These are phyloP conservation scores for Drosophila sucinea DNA, from an alignment of 1,140 invertebrate genomes.

Conservation along the genomic window DNA sequence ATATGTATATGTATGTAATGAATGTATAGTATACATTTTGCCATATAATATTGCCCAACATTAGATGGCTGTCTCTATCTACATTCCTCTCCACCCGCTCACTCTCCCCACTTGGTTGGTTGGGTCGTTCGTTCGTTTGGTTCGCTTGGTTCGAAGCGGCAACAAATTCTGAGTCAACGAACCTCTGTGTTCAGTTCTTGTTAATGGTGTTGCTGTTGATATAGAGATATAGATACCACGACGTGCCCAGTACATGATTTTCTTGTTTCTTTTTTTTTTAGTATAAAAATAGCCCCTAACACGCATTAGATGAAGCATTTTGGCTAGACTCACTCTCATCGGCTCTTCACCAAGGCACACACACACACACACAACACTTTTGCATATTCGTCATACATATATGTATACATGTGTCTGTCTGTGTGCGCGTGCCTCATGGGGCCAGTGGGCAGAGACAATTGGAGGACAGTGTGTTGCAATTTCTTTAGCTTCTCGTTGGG, in stretches of 20 bases:
- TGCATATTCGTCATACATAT: slow-evolving; percentile 21
- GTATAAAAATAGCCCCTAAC: slow-evolving; percentile 61
- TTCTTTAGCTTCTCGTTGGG: slow-evolving; percentile 15
- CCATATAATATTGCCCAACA: slow-evolving; percentile 61
- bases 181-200: slow-evolving; percentile 40
- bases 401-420: slow-evolving; percentile 19
- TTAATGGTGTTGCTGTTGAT: slow-evolving; percentile 24
- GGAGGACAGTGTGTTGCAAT: slow-evolving; percentile 60
- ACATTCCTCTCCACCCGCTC: not conserved
- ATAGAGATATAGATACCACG: slow-evolving; percentile 48
- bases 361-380: slow-evolving; percentile 9
- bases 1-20: slow-evolving; percentile 39
- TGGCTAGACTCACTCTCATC: slow-evolving; percentile 38
- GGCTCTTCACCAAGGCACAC: not conserved
- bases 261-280: slow-evolving; percentile 33
- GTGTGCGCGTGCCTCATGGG: slow-evolving; percentile 41
- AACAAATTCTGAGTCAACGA: slow-evolving; percentile 68
- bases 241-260: slow-evolving; percentile 58
- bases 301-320: slow-evolving; percentile 64
- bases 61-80: not conserved
- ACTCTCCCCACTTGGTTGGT: slow-evolving; percentile 30
- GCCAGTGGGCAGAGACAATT: slow-evolving; percentile 31
- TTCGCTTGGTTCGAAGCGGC: slow-evolving; percentile 9
- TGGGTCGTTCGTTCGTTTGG: not conserved
- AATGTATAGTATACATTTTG: slow-evolving; percentile 49